phyloP scores from a whole-genome alignment of 1,140 invertebrate species.

The Hydropsyche tenuis region DNA sequence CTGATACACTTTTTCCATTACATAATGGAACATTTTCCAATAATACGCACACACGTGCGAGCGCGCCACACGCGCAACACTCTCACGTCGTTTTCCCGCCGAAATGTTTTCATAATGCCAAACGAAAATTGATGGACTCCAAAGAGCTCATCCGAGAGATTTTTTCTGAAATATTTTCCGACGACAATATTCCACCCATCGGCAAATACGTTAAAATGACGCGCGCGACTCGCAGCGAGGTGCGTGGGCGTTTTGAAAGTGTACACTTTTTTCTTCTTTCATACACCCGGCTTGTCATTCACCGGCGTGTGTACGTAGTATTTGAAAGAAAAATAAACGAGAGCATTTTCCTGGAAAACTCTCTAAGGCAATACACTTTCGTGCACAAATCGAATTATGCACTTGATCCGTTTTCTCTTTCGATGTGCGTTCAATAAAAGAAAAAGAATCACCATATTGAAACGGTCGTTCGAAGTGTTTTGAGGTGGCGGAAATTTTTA shows the following conservation, averaged over 20 bases:
- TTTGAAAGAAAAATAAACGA: conserved; percentile 17
- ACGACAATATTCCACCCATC: conserved; percentile 14
- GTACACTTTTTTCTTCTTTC: background rate
- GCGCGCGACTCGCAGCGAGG: background rate
- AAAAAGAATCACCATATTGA: too few relatives aligned
- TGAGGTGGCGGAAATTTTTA: too few relatives aligned
- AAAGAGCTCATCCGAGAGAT: conserved; percentile 23
- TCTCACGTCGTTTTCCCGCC: background rate
- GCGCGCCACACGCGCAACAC: too few relatives aligned
- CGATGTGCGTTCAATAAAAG: background rate
- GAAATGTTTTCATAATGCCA: conserved; percentile 15
- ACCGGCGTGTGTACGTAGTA: background rate
- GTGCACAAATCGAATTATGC: conserved; percentile 18
- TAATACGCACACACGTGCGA: too few relatives aligned
- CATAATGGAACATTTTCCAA: too few relatives aligned
- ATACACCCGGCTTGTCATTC: background rate
- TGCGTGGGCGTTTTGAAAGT: conserved; percentile 6
- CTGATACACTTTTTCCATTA: too few relatives aligned
- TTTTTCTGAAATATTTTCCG: conserved; percentile 11
- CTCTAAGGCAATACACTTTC: background rate
- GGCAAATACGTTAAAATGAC: conserved; percentile 21
- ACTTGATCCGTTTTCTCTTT: conserved; percentile 8
- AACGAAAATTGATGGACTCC: conserved; percentile 28
- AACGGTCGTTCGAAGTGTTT: too few relatives aligned
- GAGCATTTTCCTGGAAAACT: conserved; percentile 2